phyloP scores from a whole-genome alignment of 2,113 vertebrate species.

The Psittacara wagleri region DNA sequence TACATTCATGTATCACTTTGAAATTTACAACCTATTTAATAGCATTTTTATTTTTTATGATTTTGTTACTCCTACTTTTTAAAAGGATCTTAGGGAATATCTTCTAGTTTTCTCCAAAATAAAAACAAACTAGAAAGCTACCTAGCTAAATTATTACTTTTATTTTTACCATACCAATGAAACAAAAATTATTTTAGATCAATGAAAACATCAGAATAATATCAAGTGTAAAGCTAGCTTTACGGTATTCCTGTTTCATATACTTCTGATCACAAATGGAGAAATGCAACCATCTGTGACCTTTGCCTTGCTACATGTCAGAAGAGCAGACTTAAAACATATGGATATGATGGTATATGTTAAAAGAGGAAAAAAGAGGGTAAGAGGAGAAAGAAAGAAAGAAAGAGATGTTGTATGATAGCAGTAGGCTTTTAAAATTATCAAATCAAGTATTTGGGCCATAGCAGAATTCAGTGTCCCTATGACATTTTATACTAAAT shows the following conservation, averaged over 20 bases:
- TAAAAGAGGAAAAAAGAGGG: not conserved
- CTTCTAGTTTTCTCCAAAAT: slow-evolving; percentile 57
- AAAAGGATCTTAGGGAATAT: slow-evolving; percentile 69
- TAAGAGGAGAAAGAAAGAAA: not conserved
- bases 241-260: slow-evolving; percentile 60
- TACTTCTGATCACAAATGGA: not conserved
- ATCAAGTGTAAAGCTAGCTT: slow-evolving; percentile 51
- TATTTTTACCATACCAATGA: slow-evolving; percentile 55
- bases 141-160: slow-evolving; percentile 61
- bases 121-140: slow-evolving; percentile 35
- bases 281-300: not conserved
- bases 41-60: slow-evolving; percentile 73
- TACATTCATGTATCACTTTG: slow-evolving; percentile 65
- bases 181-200: slow-evolving; percentile 62
- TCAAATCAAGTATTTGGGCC: not conserved
- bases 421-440: not conserved
- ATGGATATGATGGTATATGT: not conserved
- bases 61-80: slow-evolving; percentile 59
- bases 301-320: not conserved
- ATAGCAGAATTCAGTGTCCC: not conserved
- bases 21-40: slow-evolving; percentile 74
- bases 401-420: not conserved
- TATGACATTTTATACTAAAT: not conserved
- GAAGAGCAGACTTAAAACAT: not conserved
- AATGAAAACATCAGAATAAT: slow-evolving; percentile 7